Percentiles rank a stretch among this genome's conserved stretches.
Evolutionary conservation across 2,113 vertebrate species (phyloP).

Genomic region (Charadrius vociferus): DNA sequence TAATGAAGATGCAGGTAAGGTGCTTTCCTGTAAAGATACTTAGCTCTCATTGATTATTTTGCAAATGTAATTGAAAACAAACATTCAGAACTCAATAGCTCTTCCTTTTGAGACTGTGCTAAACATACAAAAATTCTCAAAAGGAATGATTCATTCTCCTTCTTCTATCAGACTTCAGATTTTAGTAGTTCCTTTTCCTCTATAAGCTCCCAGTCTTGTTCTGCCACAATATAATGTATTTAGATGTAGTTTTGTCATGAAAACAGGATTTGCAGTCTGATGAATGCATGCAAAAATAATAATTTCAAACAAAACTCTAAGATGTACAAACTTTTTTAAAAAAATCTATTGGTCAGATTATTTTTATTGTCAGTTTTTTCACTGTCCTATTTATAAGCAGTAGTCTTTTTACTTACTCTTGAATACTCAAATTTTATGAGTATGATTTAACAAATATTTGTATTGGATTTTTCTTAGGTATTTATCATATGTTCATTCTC

Average conservation of each 20-base stretch:
- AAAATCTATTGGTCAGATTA: background rate
- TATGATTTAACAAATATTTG: too few relatives aligned
- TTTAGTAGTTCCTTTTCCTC: background rate
- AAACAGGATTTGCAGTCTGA: background rate
- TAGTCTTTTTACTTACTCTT: background rate
- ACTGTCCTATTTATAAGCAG: background rate
- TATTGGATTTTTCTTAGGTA: conserved; percentile 72
- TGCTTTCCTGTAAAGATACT: background rate
- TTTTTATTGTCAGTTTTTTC: background rate
- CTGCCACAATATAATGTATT: background rate
- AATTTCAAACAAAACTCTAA: background rate
- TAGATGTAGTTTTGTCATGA: background rate
- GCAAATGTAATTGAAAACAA: background rate
- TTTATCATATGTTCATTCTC: conserved; percentile 86
- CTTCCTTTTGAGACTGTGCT: background rate
- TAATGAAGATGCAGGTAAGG: conserved; percentile 76
- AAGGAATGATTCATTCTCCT: background rate
- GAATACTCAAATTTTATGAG: background rate
- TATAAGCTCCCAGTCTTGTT: background rate
- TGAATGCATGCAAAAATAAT: background rate
- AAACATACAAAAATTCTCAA: background rate
- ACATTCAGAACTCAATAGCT: background rate
- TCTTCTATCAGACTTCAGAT: background rate
- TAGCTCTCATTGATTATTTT: background rate
- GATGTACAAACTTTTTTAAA: background rate